Conservation (phyloP, 2,888 invertebrate species). For the Xestia ashworthii region DNA sequence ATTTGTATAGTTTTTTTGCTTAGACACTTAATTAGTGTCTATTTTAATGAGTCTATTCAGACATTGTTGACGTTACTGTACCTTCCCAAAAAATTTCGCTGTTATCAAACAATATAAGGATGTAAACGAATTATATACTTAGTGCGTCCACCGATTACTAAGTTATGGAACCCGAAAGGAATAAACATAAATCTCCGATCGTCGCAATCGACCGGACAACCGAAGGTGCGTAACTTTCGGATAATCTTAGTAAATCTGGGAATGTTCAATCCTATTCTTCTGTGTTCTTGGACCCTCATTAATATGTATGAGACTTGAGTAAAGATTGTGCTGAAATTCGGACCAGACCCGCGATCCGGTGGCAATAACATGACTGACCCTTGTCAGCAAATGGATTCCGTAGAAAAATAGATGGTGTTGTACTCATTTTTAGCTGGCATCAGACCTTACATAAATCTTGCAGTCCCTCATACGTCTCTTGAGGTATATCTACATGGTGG, state of each 20-base stretch:
- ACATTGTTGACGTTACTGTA: neutral
- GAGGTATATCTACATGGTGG: constrained; percentile 70
- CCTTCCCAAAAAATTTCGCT: neutral
- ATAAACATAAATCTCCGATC: constrained; percentile 50
- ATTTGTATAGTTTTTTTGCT: constrained; percentile 1
- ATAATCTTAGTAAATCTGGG: constrained; percentile 70
- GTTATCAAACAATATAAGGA: neutral
- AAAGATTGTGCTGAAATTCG: constrained; percentile 77
- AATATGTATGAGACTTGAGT: constrained; percentile 82
- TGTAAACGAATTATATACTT: constrained; percentile 4
- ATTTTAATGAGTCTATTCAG: constrained; percentile 24
- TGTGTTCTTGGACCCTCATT: constrained; percentile 68
- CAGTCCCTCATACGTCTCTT: constrained; percentile 77
- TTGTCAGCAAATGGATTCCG: constrained; percentile 82
- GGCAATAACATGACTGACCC: constrained; percentile 82
- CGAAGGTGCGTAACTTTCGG: constrained; percentile 52
- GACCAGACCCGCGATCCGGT: constrained; percentile 69
- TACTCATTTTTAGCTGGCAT: constrained; percentile 78
- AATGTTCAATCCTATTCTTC: constrained; percentile 70
- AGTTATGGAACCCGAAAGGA: constrained; percentile 6
- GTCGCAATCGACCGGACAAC: constrained; percentile 37
- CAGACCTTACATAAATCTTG: constrained; percentile 82
- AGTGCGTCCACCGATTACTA: neutral
- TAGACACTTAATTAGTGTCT: constrained; percentile 13
- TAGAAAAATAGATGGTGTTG: constrained; percentile 79